A percentile compares a stretch with the other conserved stretches of the same genome.
phyloP scores from a whole-genome alignment of 1,140 invertebrate species.

The Dendroctonus valens region DNA sequence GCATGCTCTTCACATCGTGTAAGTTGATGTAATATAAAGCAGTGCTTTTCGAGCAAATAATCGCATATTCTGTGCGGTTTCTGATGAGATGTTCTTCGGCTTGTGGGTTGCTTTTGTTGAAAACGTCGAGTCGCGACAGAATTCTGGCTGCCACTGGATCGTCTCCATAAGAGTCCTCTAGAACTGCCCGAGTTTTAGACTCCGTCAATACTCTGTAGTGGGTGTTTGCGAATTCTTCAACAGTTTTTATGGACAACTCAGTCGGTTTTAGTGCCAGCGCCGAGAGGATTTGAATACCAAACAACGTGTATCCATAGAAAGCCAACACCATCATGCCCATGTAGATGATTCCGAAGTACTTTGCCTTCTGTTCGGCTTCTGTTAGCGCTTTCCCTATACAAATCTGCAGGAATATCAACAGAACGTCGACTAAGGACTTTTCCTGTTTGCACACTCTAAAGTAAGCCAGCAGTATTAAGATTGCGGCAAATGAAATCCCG shows the following conservation, averaged over 20 bases:
- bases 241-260: neutral
- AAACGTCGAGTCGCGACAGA: slow-evolving; percentile 2
- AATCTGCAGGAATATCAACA: slow-evolving; percentile 10
- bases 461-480: slow-evolving; percentile 1
- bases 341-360: slow-evolving; percentile 10
- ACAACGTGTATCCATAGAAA: slow-evolving; percentile 15
- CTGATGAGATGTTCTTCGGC: neutral
- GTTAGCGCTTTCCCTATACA: slow-evolving; percentile 2
- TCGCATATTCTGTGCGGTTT: neutral
- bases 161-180: neutral
- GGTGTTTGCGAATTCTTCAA: slow-evolving; percentile 12
- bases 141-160: neutral
- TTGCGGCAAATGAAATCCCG: neutral
- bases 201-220: slow-evolving; percentile 1
- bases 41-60: slow-evolving; percentile 4
- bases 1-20: neutral
- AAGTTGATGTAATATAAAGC: slow-evolving; percentile 5
- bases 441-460: neutral
- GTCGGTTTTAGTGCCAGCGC: neutral
- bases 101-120: neutral
- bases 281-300: slow-evolving; percentile 12
- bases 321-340: slow-evolving; percentile 19
- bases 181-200: neutral
- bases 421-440: neutral
- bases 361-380: neutral